Percentiles rank a stretch among this genome's conserved stretches.
Conservation (phyloP, 2,797 vertebrate genomes). For the Tinamus major region DNA sequence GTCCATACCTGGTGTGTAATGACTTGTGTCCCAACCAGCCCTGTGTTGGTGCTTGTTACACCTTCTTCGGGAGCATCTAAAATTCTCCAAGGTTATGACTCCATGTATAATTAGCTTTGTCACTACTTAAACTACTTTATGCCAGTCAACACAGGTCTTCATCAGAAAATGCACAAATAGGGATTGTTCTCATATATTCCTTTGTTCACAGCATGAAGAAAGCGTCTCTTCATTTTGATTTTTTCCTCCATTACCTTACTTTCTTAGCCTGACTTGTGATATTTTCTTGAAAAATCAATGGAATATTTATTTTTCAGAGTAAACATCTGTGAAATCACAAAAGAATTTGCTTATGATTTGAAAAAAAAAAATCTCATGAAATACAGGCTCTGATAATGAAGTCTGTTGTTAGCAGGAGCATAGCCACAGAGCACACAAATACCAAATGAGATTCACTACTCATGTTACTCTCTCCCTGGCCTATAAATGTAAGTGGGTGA, state of each 20-base stretch:
- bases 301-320: neutral
- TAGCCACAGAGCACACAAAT: accelerated
- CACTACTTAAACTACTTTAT: neutral
- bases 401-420: accelerated
- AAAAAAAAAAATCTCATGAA: neutral
- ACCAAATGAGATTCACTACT: neutral
- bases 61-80: neutral
- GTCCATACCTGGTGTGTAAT: neutral
- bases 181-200: neutral
- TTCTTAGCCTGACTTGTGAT: neutral
- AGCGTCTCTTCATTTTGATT: neutral
- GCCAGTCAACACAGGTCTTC: neutral
- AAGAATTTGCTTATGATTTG: neutral
- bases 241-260: neutral
- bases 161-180: neutral
- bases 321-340: neutral
- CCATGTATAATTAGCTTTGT: neutral
- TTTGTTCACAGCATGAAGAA: neutral
- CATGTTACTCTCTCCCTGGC: neutral
- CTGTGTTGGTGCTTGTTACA: neutral
- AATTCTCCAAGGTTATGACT: neutral
- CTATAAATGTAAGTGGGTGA: neutral
- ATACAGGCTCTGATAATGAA: neutral
- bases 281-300: neutral
- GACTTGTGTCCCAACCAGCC: neutral